phyloP scores from a whole-genome alignment of 2,797 vertebrate genomes.

The Nannoperca obscura region DNA sequence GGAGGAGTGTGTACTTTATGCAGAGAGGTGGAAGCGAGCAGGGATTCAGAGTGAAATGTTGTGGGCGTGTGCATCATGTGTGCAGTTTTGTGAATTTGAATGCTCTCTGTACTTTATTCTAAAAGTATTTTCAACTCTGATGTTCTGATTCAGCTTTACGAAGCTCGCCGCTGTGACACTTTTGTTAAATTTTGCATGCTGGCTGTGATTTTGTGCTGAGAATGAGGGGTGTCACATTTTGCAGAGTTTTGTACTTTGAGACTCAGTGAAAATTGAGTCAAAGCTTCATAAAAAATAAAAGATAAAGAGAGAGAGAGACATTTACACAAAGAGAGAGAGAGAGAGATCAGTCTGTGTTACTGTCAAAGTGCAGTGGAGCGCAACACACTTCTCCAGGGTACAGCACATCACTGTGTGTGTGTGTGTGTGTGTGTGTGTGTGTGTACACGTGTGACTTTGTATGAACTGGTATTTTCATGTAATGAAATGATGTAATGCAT shows the following conservation, averaged over 20 bases:
- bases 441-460: constrained; percentile 13
- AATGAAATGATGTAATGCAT: background rate
- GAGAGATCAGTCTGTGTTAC: constrained; percentile 63
- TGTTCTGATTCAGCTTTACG: background rate
- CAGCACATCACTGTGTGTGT: constrained; percentile 50
- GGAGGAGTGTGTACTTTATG: too few relatives aligned
- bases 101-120: background rate
- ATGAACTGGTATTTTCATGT: constrained; percentile 22
- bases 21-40: too few relatives aligned
- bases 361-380: constrained; percentile 70
- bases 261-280: constrained; percentile 51
- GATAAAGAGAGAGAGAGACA: background rate
- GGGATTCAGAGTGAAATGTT: too few relatives aligned
- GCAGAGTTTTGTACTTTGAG: constrained; percentile 56
- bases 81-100: too few relatives aligned
- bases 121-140: background rate
- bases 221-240: constrained; percentile 44
- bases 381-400: constrained; percentile 65
- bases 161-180: constrained; percentile 18
- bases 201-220: constrained; percentile 46
- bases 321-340: constrained; percentile 11
- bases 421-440: constrained; percentile 30
- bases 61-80: too few relatives aligned
- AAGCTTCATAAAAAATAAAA: constrained; percentile 23
- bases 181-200: constrained; percentile 13